A percentile compares a stretch with the other conserved stretches of the same genome.
phyloP scores from a whole-genome alignment of 2,797 vertebrate genomes.

The Enteromius treurensis region DNA sequence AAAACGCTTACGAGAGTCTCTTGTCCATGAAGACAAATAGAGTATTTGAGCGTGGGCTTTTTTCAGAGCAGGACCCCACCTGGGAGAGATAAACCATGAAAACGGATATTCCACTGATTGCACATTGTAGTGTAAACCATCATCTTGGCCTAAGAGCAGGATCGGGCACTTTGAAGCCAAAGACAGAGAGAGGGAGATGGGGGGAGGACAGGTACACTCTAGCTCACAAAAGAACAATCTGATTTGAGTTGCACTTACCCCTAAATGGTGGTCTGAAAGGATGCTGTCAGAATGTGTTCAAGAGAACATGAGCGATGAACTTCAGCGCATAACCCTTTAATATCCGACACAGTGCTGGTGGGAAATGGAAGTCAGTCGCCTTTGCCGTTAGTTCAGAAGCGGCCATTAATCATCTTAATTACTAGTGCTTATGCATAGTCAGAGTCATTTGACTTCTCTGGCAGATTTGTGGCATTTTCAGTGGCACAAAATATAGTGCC shows the following conservation, averaged over 20 bases:
- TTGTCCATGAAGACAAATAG: constrained; percentile 61
- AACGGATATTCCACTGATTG: constrained; percentile 76
- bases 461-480: constrained; percentile 43
- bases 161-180: constrained; percentile 64
- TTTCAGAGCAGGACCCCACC: constrained; percentile 69
- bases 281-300: constrained; percentile 70
- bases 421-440: constrained; percentile 40
- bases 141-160: constrained; percentile 66
- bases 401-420: constrained; percentile 46
- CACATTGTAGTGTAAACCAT: constrained; percentile 77
- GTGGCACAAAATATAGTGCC: constrained; percentile 33
- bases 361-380: constrained; percentile 45
- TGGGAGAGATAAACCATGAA: constrained; percentile 74
- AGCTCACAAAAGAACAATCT: constrained; percentile 61
- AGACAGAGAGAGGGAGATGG: constrained; percentile 33
- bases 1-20: neutral
- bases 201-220: constrained; percentile 46
- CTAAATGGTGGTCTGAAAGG: constrained; percentile 69
- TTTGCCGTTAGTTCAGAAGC: constrained; percentile 38
- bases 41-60: constrained; percentile 54
- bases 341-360: constrained; percentile 25
- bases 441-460: constrained; percentile 49
- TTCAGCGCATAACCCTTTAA: constrained; percentile 63
- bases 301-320: constrained; percentile 68
- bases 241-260: constrained; percentile 71